A percentile compares a stretch with the other conserved stretches of the same genome.
phyloP scores from a whole-genome alignment of 2,888 invertebrate genomes.

The Drosophila mettleri region DNA sequence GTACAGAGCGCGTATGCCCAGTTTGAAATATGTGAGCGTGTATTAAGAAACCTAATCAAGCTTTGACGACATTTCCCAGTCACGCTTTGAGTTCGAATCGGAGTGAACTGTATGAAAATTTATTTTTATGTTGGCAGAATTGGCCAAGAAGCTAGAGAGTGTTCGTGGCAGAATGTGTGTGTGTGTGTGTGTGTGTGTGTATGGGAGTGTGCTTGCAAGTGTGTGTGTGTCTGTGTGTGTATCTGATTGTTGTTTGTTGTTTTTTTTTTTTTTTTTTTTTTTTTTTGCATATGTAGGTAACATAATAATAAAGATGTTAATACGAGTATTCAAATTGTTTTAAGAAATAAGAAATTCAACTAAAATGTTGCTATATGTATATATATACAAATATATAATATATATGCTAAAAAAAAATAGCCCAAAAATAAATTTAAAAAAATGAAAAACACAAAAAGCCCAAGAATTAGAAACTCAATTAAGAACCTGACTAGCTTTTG shows the following conservation, averaged over 20 bases:
- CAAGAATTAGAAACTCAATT: slow-evolving; percentile 63
- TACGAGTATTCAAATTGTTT: slow-evolving; percentile 52
- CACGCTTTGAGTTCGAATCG: background rate
- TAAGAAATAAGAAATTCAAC: slow-evolving; percentile 30
- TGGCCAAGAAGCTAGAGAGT: background rate
- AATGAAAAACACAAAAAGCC: slow-evolving; percentile 40
- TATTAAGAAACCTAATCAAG: background rate
- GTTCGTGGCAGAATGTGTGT: background rate
- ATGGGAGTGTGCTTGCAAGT: slow-evolving; percentile 2
- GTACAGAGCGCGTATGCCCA: background rate
- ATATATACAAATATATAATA: background rate
- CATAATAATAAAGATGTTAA: slow-evolving; percentile 17
- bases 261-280: slow-evolving; percentile 6
- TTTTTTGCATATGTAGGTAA: slow-evolving; percentile 13
- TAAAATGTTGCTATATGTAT: slow-evolving; percentile 36
- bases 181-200: background rate
- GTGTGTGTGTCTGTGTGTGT: background rate
- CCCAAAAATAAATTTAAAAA: slow-evolving; percentile 25
- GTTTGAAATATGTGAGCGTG: background rate
- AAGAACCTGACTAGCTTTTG: slow-evolving; percentile 77
- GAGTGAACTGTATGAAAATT: background rate
- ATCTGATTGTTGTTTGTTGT: slow-evolving; percentile 15
- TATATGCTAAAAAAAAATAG: slow-evolving; percentile 45
- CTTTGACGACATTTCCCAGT: background rate
- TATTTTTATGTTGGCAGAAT: background rate